These are phyloP conservation scores for Clusia tigrina DNA, from an alignment of 2,888 invertebrate genomes.

Conservation along the genomic window DNA sequence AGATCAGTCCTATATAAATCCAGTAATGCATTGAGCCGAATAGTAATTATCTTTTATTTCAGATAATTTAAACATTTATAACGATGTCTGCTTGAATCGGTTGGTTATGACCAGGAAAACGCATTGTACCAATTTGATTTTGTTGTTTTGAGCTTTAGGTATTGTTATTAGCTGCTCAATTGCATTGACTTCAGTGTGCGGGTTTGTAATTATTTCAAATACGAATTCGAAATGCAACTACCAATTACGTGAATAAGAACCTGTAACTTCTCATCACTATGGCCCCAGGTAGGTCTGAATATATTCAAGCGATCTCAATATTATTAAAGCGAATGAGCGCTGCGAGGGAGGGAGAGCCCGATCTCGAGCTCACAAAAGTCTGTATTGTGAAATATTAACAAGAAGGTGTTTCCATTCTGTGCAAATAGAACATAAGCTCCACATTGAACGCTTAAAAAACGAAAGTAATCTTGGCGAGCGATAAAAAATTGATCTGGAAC, in stretches of 20 bases:
- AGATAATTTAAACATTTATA: too few species aligned
- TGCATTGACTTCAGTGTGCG: too few species aligned
- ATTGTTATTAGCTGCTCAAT: too few species aligned
- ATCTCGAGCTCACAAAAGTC: neutral
- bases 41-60: too few species aligned
- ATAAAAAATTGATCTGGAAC: conserved; percentile 32
- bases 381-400: conserved; percentile 12
- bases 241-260: neutral
- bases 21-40: too few species aligned
- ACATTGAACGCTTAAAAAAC: conserved; percentile 36
- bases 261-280: neutral
- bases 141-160: too few species aligned
- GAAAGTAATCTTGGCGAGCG: conserved; percentile 38
- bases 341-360: neutral
- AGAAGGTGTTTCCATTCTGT: conserved; percentile 32
- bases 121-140: too few species aligned
- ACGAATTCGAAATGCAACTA: neutral
- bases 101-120: too few species aligned
- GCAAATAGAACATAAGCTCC: conserved; percentile 37
- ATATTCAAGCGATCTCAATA: conserved; percentile 7
- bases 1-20: too few species aligned
- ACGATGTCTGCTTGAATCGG: too few species aligned
- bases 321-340: neutral
- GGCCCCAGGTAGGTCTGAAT: neutral
- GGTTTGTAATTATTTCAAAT: too few species aligned